Percentiles rank a stretch among this genome's conserved stretches.
phyloP scores from a whole-genome alignment of 1,140 invertebrate species.

The Papilio dardanus region DNA sequence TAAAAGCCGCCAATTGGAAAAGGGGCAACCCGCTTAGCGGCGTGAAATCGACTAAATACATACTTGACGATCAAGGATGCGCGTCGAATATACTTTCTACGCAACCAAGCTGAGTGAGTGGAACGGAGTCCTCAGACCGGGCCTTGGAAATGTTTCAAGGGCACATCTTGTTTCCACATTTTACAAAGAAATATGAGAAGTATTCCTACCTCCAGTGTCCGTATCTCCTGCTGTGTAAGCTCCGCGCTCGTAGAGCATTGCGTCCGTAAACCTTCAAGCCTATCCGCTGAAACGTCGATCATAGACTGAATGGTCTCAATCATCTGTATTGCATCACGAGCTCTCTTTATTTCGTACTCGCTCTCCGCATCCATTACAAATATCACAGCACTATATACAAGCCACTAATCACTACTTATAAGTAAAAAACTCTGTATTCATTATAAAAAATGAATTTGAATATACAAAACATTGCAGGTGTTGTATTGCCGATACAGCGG shows the following conservation, averaged over 20 bases:
- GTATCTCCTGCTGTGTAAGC: constrained; percentile 97
- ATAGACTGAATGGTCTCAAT: constrained; percentile 89
- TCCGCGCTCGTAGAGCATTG: constrained; percentile 95
- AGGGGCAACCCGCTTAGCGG: constrained; percentile 18
- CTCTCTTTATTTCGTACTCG: constrained; percentile 83
- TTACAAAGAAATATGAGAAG: constrained; percentile 39
- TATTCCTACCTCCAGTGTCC: constrained; percentile 91
- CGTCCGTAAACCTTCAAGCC: constrained; percentile 94
- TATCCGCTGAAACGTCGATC: constrained; percentile 96
- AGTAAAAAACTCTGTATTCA: constrained; percentile 79
- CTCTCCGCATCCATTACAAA: constrained; percentile 83
- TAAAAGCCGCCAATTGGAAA: constrained; percentile 22
- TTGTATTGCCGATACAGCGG: constrained; percentile 81
- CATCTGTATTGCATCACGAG: constrained; percentile 86
- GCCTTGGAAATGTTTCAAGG: constrained; percentile 69
- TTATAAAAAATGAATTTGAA: constrained; percentile 80
- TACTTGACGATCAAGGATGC: constrained; percentile 51
- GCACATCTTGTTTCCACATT: constrained; percentile 57
- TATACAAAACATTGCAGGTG: constrained; percentile 81
- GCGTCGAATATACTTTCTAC: constrained; percentile 59
- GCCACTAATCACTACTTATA: constrained; percentile 76
- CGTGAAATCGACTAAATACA: constrained; percentile 26
- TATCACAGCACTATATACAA: constrained; percentile 81
- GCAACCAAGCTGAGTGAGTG: constrained; percentile 71
- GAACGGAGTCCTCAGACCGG: constrained; percentile 63